These are phyloP conservation scores for Oreortyx pictus DNA, from an alignment of 2,797 vertebrate species.

Conservation along the genomic window DNA sequence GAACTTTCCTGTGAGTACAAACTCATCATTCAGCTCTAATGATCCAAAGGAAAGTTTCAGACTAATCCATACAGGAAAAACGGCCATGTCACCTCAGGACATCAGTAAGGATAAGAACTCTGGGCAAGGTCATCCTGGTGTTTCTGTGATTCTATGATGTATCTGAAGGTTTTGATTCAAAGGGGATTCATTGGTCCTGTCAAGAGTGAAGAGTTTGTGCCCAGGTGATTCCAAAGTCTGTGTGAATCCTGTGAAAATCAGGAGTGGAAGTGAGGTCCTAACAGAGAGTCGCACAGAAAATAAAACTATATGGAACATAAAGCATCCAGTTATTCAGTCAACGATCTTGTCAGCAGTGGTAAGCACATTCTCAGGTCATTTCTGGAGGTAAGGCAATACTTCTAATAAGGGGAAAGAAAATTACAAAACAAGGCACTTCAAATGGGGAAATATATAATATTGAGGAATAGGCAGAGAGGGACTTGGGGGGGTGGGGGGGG, in stretches of 20 bases:
- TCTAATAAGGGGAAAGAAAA: not conserved
- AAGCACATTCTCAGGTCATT: not conserved
- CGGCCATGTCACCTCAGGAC: not conserved
- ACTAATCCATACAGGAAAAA: constrained; percentile 12
- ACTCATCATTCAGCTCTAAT: constrained; percentile 36
- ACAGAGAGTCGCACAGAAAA: not conserved
- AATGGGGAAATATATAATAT: not conserved
- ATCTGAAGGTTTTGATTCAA: not conserved
- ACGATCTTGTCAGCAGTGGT: not conserved
- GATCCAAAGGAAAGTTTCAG: constrained; percentile 16
- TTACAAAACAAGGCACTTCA: not conserved
- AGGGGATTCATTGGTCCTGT: not conserved
- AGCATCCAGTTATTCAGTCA: not conserved
- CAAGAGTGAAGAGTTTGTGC: not conserved
- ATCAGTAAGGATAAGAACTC: not conserved
- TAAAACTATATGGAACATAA: not conserved
- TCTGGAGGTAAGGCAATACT: not conserved
- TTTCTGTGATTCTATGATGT: too few relatives aligned
- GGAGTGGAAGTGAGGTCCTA: not conserved
- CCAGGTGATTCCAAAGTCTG: not conserved
- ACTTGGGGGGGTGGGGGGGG: not conserved
- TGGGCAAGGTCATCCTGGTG: not conserved
- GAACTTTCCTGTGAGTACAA: not conserved
- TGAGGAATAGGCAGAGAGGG: not conserved
- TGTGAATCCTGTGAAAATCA: not conserved